A percentile compares a stretch with the other conserved stretches of the same genome.
phyloP scores from a whole-genome alignment of 2,888 invertebrate species.

The Didymodactylos carnosus region DNA sequence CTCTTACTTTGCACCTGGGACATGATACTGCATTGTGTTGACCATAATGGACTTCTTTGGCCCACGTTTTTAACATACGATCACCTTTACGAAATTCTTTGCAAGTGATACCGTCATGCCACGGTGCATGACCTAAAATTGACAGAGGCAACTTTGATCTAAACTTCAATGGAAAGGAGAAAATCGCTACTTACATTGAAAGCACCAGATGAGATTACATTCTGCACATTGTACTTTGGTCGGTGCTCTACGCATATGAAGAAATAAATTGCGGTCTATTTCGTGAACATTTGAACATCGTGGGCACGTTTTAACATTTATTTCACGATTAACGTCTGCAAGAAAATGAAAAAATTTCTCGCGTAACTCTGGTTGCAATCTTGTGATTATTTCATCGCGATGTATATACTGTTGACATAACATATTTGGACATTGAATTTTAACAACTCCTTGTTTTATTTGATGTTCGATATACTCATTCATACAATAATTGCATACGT shows the following conservation, averaged over 20 bases:
- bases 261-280: constrained; percentile 11
- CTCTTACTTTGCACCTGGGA: constrained; percentile 30
- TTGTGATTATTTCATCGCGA: constrained; percentile 1
- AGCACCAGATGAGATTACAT: constrained; percentile 34
- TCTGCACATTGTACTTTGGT: constrained; percentile 23
- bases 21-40: constrained; percentile 34
- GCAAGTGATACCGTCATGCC: constrained; percentile 30
- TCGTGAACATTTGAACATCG: constrained; percentile 25
- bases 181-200: too few relatives aligned
- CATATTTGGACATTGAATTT: constrained; percentile 25
- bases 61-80: constrained; percentile 32
- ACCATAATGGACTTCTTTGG: constrained; percentile 28
- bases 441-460: constrained; percentile 19
- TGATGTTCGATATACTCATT: constrained; percentile 23
- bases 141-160: too few relatives aligned
- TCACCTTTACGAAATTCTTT: constrained; percentile 31
- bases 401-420: constrained; percentile 1
- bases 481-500: constrained; percentile 29
- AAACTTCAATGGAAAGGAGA: too few relatives aligned
- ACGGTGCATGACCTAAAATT: constrained; percentile 34
- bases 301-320: constrained; percentile 33
- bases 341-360: constrained; percentile 19
- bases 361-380: neutral
- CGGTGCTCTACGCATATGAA: constrained; percentile 15
- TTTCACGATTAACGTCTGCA: constrained; percentile 28